A percentile compares a stretch with the other conserved stretches of the same genome.
These are phyloP conservation scores for Tenthredo notha DNA, from an alignment of 2,888 invertebrate genomes.

Conservation along the genomic window DNA sequence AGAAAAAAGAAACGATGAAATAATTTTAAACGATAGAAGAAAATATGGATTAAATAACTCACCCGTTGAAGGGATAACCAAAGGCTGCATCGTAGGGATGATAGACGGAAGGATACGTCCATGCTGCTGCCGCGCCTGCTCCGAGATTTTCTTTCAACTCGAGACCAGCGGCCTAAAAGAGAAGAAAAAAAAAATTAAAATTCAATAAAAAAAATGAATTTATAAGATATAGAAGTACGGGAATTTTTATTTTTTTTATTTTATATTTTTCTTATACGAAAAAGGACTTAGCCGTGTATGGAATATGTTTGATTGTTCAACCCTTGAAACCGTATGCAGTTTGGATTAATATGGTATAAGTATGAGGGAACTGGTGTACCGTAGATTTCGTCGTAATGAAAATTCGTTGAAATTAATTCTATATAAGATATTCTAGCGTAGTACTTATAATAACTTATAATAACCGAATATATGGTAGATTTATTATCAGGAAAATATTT, in stretches of 20 bases:
- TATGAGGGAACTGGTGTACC: not conserved
- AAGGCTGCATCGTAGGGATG: conserved; percentile 97
- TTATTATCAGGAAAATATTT: conserved; percentile 25
- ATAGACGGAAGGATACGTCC: conserved; percentile 95
- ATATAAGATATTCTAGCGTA: not conserved
- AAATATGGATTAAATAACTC: conserved; percentile 78
- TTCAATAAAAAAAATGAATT: not conserved
- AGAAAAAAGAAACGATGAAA: too few relatives aligned
- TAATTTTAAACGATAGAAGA: not conserved
- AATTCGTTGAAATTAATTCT: not conserved
- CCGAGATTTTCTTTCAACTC: conserved; percentile 94
- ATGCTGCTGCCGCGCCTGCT: conserved; percentile 88
- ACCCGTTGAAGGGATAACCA: conserved; percentile 97
- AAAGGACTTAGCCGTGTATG: conserved; percentile 57
- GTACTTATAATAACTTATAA: too few relatives aligned
- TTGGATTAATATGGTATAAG: not conserved
- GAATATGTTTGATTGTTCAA: conserved; percentile 63
- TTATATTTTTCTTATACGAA: too few relatives aligned
- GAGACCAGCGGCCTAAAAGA: conserved; percentile 88
- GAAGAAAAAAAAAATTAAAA: not conserved
- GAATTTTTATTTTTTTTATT: too few relatives aligned
- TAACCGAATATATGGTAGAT: not conserved
- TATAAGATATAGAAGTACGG: not conserved
- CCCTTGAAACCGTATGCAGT: conserved; percentile 57
- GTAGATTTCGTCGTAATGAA: not conserved